Conservation (phyloP, 2,888 invertebrate species). For the Mechanitis messenoides region DNA sequence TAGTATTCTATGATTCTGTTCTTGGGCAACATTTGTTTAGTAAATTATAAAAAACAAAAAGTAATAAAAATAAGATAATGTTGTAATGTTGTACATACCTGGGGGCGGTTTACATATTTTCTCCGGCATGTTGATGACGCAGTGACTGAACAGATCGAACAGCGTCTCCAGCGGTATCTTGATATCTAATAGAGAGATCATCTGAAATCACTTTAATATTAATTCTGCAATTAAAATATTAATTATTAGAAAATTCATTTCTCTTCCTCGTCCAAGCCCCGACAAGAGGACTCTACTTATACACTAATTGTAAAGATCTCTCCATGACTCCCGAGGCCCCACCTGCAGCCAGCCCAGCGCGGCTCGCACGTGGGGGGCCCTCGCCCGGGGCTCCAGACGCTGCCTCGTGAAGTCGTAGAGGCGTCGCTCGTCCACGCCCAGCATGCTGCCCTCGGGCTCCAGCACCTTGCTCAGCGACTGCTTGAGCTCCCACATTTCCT, state of each 20-base stretch:
- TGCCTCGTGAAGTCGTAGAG: slow-evolving; percentile 92
- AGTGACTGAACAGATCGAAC: slow-evolving; percentile 93
- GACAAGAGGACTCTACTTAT: too few species aligned
- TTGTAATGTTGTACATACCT: slow-evolving; percentile 34
- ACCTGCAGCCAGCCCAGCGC: slow-evolving; percentile 93
- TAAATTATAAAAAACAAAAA: neutral
- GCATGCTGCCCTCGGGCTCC: slow-evolving; percentile 96
- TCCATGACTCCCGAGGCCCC: slow-evolving; percentile 12
- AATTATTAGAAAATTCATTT: too few species aligned
- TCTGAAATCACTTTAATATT: slow-evolving; percentile 64
- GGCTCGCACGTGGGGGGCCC: slow-evolving; percentile 89
- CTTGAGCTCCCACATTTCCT: slow-evolving; percentile 62
- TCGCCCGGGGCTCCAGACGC: slow-evolving; percentile 86
- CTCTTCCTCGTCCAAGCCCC: too few species aligned
- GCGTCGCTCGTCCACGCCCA: slow-evolving; percentile 95
- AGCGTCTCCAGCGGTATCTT: slow-evolving; percentile 91
- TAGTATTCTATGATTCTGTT: too few species aligned
- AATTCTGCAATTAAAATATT: neutral
- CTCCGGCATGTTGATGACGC: slow-evolving; percentile 79
- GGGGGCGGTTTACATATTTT: slow-evolving; percentile 58
- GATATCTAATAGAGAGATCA: slow-evolving; percentile 91
- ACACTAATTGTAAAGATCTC: too few species aligned
- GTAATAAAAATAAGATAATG: neutral
- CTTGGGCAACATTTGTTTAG: too few species aligned
- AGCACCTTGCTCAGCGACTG: slow-evolving; percentile 88